Evolutionary conservation across 2,797 vertebrate species (phyloP).

Genomic region (Taenioides sp.): DNA sequence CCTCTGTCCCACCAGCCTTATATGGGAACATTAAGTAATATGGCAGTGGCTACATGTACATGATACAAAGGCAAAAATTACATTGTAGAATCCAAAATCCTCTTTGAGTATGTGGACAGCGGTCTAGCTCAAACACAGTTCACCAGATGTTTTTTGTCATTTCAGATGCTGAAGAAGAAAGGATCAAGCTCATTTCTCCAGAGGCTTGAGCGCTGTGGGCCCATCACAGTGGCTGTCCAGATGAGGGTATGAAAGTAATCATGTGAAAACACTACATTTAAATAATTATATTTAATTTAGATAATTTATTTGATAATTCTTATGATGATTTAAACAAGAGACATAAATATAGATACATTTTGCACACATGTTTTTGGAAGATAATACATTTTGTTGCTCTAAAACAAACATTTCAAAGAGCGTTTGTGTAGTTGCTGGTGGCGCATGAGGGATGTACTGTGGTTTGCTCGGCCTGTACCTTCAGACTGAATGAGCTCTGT

Average conservation of each 20-base stretch:
- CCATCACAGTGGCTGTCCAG: slow-evolving; percentile 83
- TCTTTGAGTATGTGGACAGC: slow-evolving; percentile 16
- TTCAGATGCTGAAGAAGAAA: slow-evolving; percentile 90
- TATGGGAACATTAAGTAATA: slow-evolving; percentile 51
- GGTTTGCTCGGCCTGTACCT: slow-evolving; percentile 47
- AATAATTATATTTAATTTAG: neutral
- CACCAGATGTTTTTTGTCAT: slow-evolving; percentile 1
- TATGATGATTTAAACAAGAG: neutral
- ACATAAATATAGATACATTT: too few relatives aligned
- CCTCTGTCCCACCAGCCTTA: slow-evolving; percentile 37
- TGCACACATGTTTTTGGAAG: neutral
- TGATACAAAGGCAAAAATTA: slow-evolving; percentile 23
- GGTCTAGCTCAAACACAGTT: slow-evolving; percentile 16
- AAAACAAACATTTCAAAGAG: slow-evolving; percentile 41
- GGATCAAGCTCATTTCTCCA: slow-evolving; percentile 86
- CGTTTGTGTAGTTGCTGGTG: slow-evolving; percentile 38
- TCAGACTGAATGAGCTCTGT: slow-evolving; percentile 70
- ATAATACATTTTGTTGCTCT: slow-evolving; percentile 36
- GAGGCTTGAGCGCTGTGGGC: slow-evolving; percentile 84
- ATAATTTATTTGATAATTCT: neutral
- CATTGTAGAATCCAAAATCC: slow-evolving; percentile 18
- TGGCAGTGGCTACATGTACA: slow-evolving; percentile 14
- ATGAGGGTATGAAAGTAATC: slow-evolving; percentile 81
- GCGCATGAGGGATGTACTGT: slow-evolving; percentile 51
- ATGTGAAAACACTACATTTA: neutral